A percentile compares a stretch with the other conserved stretches of the same genome.
Conservation (phyloP, 2,797 vertebrate species). For the Hapalemur alaotrensis region DNA sequence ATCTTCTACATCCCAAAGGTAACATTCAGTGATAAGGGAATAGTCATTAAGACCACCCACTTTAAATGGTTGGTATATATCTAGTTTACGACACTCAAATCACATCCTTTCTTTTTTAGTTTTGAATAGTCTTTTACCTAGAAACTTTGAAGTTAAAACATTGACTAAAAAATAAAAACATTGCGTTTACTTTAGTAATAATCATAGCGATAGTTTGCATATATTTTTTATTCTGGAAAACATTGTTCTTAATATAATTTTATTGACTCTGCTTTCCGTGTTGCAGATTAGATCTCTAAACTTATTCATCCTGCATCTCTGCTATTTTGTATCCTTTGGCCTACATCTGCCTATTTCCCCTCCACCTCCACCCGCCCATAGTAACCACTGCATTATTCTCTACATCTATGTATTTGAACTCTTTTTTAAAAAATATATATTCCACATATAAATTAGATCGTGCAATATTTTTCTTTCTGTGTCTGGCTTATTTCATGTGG, state of each 20-base stretch:
- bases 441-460: background rate
- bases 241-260: background rate
- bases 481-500: background rate
- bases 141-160: background rate
- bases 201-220: background rate
- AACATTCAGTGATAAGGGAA: background rate
- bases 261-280: background rate
- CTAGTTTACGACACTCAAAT: background rate
- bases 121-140: background rate
- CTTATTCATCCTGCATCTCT: background rate
- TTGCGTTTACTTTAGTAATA: background rate
- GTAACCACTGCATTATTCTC: background rate
- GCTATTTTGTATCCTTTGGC: background rate
- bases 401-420: background rate
- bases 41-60: background rate
- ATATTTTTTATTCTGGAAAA: background rate
- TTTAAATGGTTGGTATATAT: background rate
- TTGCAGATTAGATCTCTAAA: background rate
- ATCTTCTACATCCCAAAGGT: background rate
- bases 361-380: background rate
- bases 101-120: background rate
- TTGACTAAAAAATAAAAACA: background rate
- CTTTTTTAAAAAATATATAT: background rate
- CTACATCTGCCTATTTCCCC: background rate
- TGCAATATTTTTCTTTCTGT: background rate